phyloP scores from a whole-genome alignment of 1,140 invertebrate species.

The Cardiocondyla obscurior region DNA sequence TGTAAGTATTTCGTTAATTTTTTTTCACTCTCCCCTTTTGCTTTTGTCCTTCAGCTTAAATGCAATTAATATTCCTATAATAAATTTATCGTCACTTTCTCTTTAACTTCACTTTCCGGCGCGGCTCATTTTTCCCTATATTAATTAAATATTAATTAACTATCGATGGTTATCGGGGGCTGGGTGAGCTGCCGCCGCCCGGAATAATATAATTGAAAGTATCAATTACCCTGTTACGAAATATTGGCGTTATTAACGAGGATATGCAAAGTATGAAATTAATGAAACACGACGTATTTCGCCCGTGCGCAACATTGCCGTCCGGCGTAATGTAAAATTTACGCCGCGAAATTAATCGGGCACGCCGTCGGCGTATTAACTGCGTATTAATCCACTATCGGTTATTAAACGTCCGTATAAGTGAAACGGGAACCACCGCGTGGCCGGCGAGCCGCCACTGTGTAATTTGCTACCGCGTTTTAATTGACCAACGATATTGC shows the following conservation, averaged over 20 bases:
- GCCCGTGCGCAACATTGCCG: not conserved
- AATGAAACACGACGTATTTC: conserved; percentile 35
- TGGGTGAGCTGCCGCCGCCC: not conserved
- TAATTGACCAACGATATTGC: conserved; percentile 47
- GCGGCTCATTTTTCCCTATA: not conserved
- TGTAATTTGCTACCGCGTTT: conserved; percentile 52
- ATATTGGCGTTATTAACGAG: conserved; percentile 20
- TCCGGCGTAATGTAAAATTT: conserved; percentile 25
- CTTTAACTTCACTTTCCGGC: not conserved
- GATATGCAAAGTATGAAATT: not conserved
- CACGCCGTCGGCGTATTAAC: conserved; percentile 36
- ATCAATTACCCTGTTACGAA: conserved; percentile 38
- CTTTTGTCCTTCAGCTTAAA: not conserved
- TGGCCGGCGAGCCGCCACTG: conserved; percentile 1
- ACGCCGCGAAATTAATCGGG: conserved; percentile 16
- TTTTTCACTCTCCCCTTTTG: not conserved
- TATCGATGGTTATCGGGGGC: not conserved
- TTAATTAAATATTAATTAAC: conserved; percentile 40
- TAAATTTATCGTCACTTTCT: conserved; percentile 13
- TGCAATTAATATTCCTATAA: not conserved
- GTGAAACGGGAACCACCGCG: conserved; percentile 38
- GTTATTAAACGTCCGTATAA: conserved; percentile 31
- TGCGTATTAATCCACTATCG: conserved; percentile 25
- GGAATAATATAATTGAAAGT: conserved; percentile 36
- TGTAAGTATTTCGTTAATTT: not conserved